These are phyloP conservation scores for Drosophila pseudoananassae DNA, from an alignment of 1,140 invertebrate genomes.

Conservation along the genomic window DNA sequence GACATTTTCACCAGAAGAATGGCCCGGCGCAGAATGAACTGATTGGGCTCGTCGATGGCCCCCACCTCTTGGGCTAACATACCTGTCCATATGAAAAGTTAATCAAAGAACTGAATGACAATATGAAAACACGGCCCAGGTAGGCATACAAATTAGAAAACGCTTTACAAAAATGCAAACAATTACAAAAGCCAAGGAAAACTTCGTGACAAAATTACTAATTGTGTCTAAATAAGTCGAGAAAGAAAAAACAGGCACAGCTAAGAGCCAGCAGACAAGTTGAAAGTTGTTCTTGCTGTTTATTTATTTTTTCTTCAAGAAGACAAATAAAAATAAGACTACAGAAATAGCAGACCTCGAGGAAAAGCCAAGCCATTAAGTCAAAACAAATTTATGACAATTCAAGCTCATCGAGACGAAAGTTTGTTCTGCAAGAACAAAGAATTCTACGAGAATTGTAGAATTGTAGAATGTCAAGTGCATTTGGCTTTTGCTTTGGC, in stretches of 20 bases:
- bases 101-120: conserved; percentile 32
- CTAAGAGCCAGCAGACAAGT: conserved; percentile 13
- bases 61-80: not conserved
- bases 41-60: conserved; percentile 8
- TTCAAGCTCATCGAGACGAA: conserved; percentile 30
- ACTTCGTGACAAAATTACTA: conserved; percentile 66
- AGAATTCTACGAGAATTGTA: not conserved
- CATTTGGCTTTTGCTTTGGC: conserved; percentile 15
- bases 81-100: conserved; percentile 25
- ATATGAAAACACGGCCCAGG: conserved; percentile 1
- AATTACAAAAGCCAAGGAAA: conserved; percentile 39
- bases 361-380: conserved; percentile 22
- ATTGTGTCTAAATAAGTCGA: conserved; percentile 50
- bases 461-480: conserved; percentile 27
- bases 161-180: conserved; percentile 37
- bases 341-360: conserved; percentile 18
- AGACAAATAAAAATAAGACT: conserved; percentile 12
- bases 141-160: conserved; percentile 52
- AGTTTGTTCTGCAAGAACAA: conserved; percentile 27
- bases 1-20: conserved; percentile 70
- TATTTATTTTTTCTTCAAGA: conserved; percentile 19
- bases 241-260: conserved; percentile 1
- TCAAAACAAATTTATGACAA: conserved; percentile 42
- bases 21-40: conserved; percentile 46
- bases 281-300: conserved; percentile 35